Evolutionary conservation across 2,113 vertebrate species (phyloP).

Genomic region (Bos indicus): DNA sequence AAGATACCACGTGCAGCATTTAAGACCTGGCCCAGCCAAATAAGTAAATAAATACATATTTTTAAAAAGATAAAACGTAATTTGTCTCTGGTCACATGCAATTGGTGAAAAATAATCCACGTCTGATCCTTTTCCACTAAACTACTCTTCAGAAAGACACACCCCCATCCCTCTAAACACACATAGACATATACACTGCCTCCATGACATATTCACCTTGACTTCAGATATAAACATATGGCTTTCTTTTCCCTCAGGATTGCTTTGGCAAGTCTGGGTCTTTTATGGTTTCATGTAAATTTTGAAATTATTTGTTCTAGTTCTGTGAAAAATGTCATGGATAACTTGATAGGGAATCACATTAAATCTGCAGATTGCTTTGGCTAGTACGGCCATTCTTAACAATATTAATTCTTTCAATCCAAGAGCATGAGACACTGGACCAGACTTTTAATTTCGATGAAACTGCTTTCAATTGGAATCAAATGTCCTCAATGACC

Average conservation of each 20-base stretch:
- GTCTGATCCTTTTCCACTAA: not conserved
- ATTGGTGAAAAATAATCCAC: not conserved
- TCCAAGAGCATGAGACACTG: not conserved
- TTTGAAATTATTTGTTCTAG: not conserved
- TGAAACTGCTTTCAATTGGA: conserved; percentile 16
- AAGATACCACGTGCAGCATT: not conserved
- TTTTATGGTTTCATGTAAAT: not conserved
- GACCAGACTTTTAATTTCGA: conserved; percentile 9
- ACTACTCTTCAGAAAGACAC: not conserved
- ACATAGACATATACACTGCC: not conserved
- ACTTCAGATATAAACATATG: not conserved
- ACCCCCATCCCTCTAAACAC: not conserved
- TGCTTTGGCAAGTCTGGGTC: not conserved
- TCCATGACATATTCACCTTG: not conserved
- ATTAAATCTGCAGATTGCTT: not conserved
- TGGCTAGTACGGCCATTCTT: not conserved
- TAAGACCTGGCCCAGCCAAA: not conserved
- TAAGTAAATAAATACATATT: not conserved
- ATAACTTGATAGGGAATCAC: not conserved
- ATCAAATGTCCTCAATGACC: not conserved
- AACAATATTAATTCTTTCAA: not conserved
- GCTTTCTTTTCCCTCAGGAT: not conserved
- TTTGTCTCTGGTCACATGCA: not conserved
- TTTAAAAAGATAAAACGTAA: not conserved
- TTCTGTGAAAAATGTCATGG: not conserved